Evolutionary conservation across 2,888 invertebrate genomes (phyloP).

Genomic region (Nomada ferruginata): DNA sequence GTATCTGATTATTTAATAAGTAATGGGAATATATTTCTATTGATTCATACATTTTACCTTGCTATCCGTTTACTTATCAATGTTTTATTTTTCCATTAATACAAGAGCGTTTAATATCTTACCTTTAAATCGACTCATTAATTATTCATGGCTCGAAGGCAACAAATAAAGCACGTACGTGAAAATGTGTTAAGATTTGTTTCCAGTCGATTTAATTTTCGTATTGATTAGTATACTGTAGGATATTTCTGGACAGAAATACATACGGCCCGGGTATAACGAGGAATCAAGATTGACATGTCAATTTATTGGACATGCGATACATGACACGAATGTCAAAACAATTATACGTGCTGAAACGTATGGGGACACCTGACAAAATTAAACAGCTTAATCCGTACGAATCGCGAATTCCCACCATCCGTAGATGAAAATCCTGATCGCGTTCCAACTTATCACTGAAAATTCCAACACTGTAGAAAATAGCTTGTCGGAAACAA

Average conservation of each 20-base stretch:
- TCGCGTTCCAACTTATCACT: slow-evolving; percentile 11
- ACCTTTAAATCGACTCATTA: too few relatives aligned
- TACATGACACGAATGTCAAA: slow-evolving; percentile 29
- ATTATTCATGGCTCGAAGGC: too few relatives aligned
- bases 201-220: too few relatives aligned
- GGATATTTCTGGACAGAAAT: slow-evolving; percentile 13
- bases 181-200: neutral
- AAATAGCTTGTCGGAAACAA: too few relatives aligned
- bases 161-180: neutral
- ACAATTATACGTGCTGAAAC: slow-evolving; percentile 42
- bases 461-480: slow-evolving; percentile 3
- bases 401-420: slow-evolving; percentile 13
- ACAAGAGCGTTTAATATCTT: too few relatives aligned
- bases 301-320: slow-evolving; percentile 38
- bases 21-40: too few relatives aligned
- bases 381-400: slow-evolving; percentile 52
- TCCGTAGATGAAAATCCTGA: slow-evolving; percentile 22
- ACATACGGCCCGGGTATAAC: slow-evolving; percentile 2
- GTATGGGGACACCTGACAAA: slow-evolving; percentile 25
- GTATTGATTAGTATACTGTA: slow-evolving; percentile 10
- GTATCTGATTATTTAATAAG: too few relatives aligned
- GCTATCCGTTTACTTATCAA: too few relatives aligned
- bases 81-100: too few relatives aligned
- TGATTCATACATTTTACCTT: too few relatives aligned
- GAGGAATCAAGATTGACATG: slow-evolving; percentile 44